These are phyloP conservation scores for Resseliella maxima DNA, from an alignment of 2,888 invertebrate genomes.

Conservation along the genomic window DNA sequence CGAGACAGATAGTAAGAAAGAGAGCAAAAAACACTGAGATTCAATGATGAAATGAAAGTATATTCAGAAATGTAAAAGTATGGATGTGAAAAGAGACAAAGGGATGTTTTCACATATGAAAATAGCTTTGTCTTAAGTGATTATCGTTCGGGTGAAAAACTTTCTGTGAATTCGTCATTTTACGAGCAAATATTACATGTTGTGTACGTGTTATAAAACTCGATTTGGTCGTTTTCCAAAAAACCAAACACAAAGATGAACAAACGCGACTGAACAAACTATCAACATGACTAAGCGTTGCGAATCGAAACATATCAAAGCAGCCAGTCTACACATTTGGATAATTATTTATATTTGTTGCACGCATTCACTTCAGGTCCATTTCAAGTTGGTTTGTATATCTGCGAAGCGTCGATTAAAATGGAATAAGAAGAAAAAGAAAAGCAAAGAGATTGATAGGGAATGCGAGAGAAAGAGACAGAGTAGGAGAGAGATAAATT, in stretches of 20 bases:
- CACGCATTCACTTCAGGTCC: neutral
- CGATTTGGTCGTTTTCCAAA: neutral
- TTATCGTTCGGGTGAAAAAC: constrained; percentile 38
- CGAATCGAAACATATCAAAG: neutral
- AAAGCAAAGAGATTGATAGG: too few relatives aligned
- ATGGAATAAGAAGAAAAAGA: too few relatives aligned
- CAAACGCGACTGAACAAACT: neutral
- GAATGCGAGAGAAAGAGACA: too few relatives aligned
- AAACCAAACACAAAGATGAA: neutral
- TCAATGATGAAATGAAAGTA: too few relatives aligned
- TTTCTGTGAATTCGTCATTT: constrained; percentile 34
- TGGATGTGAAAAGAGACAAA: neutral
- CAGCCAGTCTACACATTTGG: neutral
- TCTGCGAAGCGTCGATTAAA: too few relatives aligned
- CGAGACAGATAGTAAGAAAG: too few relatives aligned
- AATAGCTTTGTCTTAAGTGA: constrained; percentile 33
- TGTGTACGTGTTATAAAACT: constrained; percentile 25
- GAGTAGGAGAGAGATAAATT: too few relatives aligned
- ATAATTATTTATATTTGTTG: neutral
- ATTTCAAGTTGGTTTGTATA: neutral
- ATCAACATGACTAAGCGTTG: too few relatives aligned
- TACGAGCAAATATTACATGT: constrained; percentile 22
- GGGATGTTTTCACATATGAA: neutral
- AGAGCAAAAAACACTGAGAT: too few relatives aligned
- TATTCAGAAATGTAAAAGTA: too few relatives aligned